These are phyloP conservation scores for Acanthornis magna DNA, from an alignment of 2,797 vertebrate genomes.

Conservation along the genomic window DNA sequence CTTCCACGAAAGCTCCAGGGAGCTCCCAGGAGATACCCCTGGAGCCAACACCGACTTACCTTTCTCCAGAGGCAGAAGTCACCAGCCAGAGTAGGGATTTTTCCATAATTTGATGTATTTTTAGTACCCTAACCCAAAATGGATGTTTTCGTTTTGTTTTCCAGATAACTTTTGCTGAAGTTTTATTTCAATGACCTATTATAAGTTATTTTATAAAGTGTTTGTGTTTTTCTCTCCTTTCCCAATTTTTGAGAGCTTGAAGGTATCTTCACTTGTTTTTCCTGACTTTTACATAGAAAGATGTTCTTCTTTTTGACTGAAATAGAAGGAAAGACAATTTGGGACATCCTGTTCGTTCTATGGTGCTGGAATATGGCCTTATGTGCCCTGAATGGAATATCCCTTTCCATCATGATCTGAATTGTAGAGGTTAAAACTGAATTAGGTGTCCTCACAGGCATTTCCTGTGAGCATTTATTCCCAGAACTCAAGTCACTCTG, in stretches of 20 bases:
- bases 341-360: background rate
- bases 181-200: background rate
- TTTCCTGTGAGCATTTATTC: background rate
- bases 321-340: background rate
- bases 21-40: constrained; percentile 67
- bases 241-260: background rate
- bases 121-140: background rate
- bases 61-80: constrained; percentile 75
- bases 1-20: constrained; percentile 55
- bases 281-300: accelerated
- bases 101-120: background rate
- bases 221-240: background rate
- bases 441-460: background rate
- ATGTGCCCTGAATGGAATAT: background rate
- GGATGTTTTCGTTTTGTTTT: background rate
- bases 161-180: background rate
- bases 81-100: constrained; percentile 71
- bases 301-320: background rate
- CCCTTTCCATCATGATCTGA: background rate
- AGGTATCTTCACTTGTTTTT: background rate
- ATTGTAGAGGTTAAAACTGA: background rate
- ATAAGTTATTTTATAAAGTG: background rate
- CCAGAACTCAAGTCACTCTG: background rate
- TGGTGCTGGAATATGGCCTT: background rate
- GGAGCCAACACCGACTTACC: constrained; percentile 60